Evolutionary conservation across 2,113 vertebrate genomes (phyloP).

Genomic region (Machaerirhynchus nigripectus): DNA sequence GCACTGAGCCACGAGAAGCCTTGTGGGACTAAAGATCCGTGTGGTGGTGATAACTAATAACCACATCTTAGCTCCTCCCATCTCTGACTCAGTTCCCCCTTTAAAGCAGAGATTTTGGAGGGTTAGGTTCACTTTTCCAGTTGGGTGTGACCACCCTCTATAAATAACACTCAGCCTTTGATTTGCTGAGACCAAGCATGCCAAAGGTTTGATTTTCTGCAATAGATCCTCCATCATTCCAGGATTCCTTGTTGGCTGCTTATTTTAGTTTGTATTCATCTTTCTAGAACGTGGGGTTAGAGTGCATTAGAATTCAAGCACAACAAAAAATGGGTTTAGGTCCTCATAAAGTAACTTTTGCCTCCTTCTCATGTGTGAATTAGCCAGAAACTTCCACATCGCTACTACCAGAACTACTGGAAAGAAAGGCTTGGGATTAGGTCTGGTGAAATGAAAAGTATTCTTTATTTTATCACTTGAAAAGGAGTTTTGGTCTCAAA

Average conservation of each 20-base stretch:
- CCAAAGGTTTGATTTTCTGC: constrained; percentile 10
- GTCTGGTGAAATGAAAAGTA: not conserved
- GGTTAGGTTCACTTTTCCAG: not conserved
- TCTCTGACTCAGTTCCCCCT: not conserved
- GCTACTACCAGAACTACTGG: not conserved
- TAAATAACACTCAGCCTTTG: not conserved
- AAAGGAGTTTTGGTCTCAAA: not conserved
- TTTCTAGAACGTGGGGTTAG: not conserved
- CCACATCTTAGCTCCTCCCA: not conserved
- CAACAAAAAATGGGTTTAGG: not conserved
- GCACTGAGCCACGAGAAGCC: not conserved
- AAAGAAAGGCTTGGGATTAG: not conserved
- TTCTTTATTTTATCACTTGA: not conserved
- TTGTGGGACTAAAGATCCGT: not conserved
- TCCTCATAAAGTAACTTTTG: not conserved
- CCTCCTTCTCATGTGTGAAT: not conserved
- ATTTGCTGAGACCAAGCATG: not conserved
- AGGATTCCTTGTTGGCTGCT: not conserved
- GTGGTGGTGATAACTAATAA: not conserved
- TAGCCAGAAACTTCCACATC: not conserved
- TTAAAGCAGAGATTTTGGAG: not conserved
- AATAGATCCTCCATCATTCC: not conserved
- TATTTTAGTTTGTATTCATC: constrained; percentile 34
- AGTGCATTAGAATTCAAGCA: not conserved
- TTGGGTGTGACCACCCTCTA: not conserved